Conservation (phyloP, 2,888 invertebrate species). For the Ligdia adustata region DNA sequence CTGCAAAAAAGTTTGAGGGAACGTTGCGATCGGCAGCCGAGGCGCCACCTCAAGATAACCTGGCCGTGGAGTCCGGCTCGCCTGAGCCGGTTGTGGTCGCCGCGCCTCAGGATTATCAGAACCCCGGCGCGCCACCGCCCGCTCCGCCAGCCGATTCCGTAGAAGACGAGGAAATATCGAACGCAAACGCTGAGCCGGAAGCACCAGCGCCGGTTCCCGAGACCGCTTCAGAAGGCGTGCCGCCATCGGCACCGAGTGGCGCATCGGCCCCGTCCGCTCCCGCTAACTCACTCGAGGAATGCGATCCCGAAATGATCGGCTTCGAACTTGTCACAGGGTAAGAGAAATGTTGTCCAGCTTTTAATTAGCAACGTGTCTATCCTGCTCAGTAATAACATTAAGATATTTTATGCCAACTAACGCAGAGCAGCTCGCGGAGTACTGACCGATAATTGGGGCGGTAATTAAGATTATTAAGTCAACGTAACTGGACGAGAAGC, state of each 20-base stretch:
- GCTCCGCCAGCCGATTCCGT: constrained; percentile 40
- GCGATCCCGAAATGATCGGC: constrained; percentile 94
- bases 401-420: constrained; percentile 24
- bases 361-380: constrained; percentile 23
- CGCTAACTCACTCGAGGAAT: constrained; percentile 87
- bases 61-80: constrained; percentile 73
- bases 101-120: constrained; percentile 74
- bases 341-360: constrained; percentile 40
- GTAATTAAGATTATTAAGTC: constrained; percentile 59
- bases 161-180: constrained; percentile 30
- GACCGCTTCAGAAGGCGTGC: constrained; percentile 72
- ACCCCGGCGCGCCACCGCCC: constrained; percentile 69
- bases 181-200: constrained; percentile 43
- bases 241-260: constrained; percentile 78
- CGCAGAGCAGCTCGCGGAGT: constrained; percentile 34
- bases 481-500: constrained; percentile 48
- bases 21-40: constrained; percentile 76
- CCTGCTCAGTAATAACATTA: constrained; percentile 23
- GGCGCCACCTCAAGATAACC: constrained; percentile 77
- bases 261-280: constrained; percentile 80
- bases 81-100: constrained; percentile 74
- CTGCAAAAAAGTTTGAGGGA: constrained; percentile 77
- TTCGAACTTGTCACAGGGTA: constrained; percentile 96
- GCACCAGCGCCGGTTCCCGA: constrained; percentile 66
- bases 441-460: constrained; percentile 53